Percentiles rank a stretch among this genome's conserved stretches.
Conservation (phyloP, 1,140 invertebrate genomes). For the Danaus plexippus region DNA sequence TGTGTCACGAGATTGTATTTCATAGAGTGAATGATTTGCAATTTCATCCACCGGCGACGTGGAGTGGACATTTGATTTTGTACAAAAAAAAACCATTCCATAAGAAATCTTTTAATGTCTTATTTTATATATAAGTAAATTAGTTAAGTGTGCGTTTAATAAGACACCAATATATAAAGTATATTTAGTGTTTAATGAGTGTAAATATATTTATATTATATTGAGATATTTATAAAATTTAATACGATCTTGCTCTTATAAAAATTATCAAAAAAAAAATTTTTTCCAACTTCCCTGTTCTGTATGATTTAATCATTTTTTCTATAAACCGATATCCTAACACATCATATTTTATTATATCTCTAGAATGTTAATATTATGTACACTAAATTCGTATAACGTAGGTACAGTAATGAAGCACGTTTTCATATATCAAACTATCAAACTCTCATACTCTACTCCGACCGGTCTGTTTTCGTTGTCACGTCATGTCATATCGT, state of each 20-base stretch:
- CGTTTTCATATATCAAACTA: slow-evolving; percentile 25
- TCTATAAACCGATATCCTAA: slow-evolving; percentile 47
- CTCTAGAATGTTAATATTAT: slow-evolving; percentile 19
- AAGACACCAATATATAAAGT: slow-evolving; percentile 67
- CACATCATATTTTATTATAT: slow-evolving; percentile 11
- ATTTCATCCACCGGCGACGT: slow-evolving; percentile 42
- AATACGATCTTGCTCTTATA: slow-evolving; percentile 68
- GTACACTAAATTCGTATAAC: slow-evolving; percentile 41
- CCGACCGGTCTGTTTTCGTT: too few species aligned
- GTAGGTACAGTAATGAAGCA: slow-evolving; percentile 42
- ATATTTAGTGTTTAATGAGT: slow-evolving; percentile 61
- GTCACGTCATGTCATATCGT: too few species aligned
- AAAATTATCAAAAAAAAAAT: slow-evolving; percentile 58
- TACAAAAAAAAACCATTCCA: slow-evolving; percentile 67
- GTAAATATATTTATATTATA: slow-evolving; percentile 71
- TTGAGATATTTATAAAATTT: slow-evolving; percentile 71
- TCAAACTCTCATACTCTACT: not conserved
- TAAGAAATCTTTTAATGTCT: slow-evolving; percentile 61
- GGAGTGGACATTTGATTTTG: slow-evolving; percentile 63
- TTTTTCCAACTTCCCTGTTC: slow-evolving; percentile 45
- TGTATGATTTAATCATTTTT: slow-evolving; percentile 37
- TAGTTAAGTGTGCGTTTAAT: slow-evolving; percentile 63
- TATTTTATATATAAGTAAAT: slow-evolving; percentile 60
- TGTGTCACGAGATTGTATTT: slow-evolving; percentile 28
- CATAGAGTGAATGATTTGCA: slow-evolving; percentile 54